phyloP scores from a whole-genome alignment of 2,888 invertebrate species.

The Chymomyza procnemis region DNA sequence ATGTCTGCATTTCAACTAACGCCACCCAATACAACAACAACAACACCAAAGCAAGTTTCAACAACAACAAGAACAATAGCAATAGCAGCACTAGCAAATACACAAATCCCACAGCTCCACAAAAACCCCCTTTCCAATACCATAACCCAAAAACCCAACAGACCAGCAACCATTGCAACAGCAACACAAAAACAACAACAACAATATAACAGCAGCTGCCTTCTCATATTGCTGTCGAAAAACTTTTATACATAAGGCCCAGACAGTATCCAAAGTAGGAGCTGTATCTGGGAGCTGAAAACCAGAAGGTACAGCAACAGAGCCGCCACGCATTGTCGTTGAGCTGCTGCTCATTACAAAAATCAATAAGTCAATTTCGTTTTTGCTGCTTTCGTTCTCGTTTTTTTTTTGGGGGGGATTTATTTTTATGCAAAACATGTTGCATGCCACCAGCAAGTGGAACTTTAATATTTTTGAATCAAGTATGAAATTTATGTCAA shows the following conservation, averaged over 20 bases:
- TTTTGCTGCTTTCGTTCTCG: not conserved
- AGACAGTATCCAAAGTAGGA: not conserved
- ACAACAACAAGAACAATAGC: constrained; percentile 37
- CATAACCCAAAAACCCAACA: constrained; percentile 3
- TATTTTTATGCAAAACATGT: not conserved
- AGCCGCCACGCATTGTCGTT: not conserved
- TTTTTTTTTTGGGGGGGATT: constrained; percentile 11
- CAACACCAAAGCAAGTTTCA: constrained; percentile 27
- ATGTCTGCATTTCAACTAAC: constrained; percentile 67
- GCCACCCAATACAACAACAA: constrained; percentile 52
- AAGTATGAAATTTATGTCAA: too few relatives aligned
- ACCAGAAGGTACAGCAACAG: not conserved
- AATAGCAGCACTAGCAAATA: constrained; percentile 8
- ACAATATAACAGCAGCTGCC: constrained; percentile 40
- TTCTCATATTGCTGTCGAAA: constrained; percentile 50
- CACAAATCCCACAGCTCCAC: constrained; percentile 7
- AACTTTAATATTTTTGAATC: not conserved
- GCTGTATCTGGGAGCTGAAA: not conserved
- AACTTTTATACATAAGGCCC: constrained; percentile 60
- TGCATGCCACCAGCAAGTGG: not conserved
- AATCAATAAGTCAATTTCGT: constrained; percentile 54
- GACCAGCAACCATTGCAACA: constrained; percentile 6
- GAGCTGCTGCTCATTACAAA: constrained; percentile 38
- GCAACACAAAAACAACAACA: constrained; percentile 20
- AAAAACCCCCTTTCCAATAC: not conserved